Base-by-base conservation (phyloP, 2,888 invertebrate species). In the Allolobophora icterica region DNA sequence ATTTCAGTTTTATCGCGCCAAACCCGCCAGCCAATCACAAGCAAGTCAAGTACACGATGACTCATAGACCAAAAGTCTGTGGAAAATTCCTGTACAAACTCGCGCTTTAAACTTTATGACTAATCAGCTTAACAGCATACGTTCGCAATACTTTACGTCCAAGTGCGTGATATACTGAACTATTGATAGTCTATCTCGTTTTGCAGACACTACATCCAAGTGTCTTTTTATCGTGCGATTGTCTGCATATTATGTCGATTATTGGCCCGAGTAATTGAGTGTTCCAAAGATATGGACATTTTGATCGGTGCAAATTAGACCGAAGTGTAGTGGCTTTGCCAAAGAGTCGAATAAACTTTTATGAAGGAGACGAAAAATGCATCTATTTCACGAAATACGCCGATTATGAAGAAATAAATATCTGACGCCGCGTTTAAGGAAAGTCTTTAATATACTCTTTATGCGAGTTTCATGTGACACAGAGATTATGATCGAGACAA, bases 261-360 rank as follows among this genome's bases (percentile, higher is more conserved):
- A 71, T n/a, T 13, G n/a, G 4, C 24, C 52, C 1, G 5, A 71
- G 8, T n/a, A 71, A 71, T 71, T n/a, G 30, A n/a, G 71, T 11
- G 11, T 71, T 71, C 71, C 11, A 71, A n/a, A 71, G 71, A 17
- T n/a, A 71, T 71, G 71, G 71, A 71, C 71, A 71, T 71, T 71
- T 71, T 71, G 71, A 71, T 71, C 71, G 71, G n/a, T n/a, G 71
- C n/a, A 71, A 71, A 71, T 71, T 71, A 71, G 71, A 13, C n/a
- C 71, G 8, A 71, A 71, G 71, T 24, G 52, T 71, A 71, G 8
- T 11, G n/a, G 71, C 52, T 52, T 52, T 24, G 24, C 24, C 21
- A 13, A 21, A 52, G 21, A 1, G 52, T 71, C 71, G 71, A n/a
- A 71, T 71, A 71, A 71, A 71, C 71, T 71, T 71, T n/a, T 30